Evolutionary conservation across 1,140 invertebrate genomes (phyloP), one percentile per base, ranked within the genome.

Genomic region (Episyrphus balteatus): DNA sequence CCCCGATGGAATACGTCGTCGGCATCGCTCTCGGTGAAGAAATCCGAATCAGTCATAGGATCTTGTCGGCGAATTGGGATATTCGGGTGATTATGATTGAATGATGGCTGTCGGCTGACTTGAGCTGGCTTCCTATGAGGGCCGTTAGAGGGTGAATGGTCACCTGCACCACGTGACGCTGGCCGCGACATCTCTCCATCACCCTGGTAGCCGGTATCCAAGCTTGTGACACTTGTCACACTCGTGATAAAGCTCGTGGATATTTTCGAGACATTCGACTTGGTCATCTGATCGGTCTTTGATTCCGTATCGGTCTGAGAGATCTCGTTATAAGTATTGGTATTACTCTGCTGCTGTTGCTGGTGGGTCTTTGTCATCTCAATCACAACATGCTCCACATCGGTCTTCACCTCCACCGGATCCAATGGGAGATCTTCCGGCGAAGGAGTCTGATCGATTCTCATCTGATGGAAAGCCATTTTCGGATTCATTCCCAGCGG

Each of bases 41-140:
- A 89, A 62, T 90, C 87, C 0, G 86, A 90, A 68, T 89, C 86
- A 0, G 86, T 90, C 85, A 89, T 88, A 1, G 85, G 83, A 69
- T 88, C 85, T 47, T 79, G 77, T 31, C 81, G 73, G 54, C 81
- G 58, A 55, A 71, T 44, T 0, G 59, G 57, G 19, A 51, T 48
- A 5, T 43, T 13, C 0, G 55, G 57, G 46, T 42, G 56, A 44
- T 52, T 56, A 50, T 63, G 61, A 5, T 61, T 60, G 45, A 67
- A 67, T 17, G 59, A 63, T 3, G 62, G 64, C 50, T 67, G 61
- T 0, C 64, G 57, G 33, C 55, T 59, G 0, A 66, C 59, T 31
- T 33, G 62, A 49, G 7, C 62, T 53, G 2, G 31, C 9, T 42
- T 31, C 2, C 31, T 19, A 7, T 45, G n/a, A 8, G 50, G 54